Conservation (phyloP, 64 coral and sea anemone genomes). For the Dendrophyllia cribrosa region DNA sequence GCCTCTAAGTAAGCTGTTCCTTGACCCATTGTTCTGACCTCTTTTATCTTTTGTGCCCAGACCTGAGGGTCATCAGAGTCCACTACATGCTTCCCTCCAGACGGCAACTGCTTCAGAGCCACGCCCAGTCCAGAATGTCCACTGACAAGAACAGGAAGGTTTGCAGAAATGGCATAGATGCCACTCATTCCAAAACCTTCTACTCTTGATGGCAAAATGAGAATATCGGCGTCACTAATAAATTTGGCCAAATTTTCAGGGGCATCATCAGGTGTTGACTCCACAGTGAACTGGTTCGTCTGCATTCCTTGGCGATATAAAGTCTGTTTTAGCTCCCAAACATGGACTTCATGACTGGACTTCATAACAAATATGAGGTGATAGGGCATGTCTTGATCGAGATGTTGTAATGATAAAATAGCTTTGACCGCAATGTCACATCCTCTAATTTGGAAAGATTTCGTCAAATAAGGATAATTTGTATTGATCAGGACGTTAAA, state of each 20-base stretch:
- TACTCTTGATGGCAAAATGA: not conserved
- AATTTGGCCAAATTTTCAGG: not conserved
- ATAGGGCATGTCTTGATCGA: not conserved
- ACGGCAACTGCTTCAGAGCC: not conserved
- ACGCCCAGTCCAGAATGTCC: not conserved
- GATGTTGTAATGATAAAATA: not conserved
- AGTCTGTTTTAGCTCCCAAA: not conserved
- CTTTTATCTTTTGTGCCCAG: not conserved
- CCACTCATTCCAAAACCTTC: constrained; percentile 4
- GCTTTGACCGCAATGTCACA: constrained; percentile 10
- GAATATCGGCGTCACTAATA: not conserved
- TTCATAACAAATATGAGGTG: not conserved
- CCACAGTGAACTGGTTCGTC: not conserved
- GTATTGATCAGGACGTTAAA: not conserved
- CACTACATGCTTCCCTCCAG: not conserved
- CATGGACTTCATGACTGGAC: not conserved
- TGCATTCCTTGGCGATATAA: not conserved
- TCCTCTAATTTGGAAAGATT: not conserved
- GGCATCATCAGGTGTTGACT: not conserved
- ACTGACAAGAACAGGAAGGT: not conserved
- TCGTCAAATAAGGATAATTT: not conserved
- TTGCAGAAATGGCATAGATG: not conserved
- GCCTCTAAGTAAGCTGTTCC: not conserved
- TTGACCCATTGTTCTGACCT: not conserved
- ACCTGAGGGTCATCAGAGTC: not conserved